phyloP scores from a whole-genome alignment of 2,113 vertebrate species.

The Petroica traversi region DNA sequence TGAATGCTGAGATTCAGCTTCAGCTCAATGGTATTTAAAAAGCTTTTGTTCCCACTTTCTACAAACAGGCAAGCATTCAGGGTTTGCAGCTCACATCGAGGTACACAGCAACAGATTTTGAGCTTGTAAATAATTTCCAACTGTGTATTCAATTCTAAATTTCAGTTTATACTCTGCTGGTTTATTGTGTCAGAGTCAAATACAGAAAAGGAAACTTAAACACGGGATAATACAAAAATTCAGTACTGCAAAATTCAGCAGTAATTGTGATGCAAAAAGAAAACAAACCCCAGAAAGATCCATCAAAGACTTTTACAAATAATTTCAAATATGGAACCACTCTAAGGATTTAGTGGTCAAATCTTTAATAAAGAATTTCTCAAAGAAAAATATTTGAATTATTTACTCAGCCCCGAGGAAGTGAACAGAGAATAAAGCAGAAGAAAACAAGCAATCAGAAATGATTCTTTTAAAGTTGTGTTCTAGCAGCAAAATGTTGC shows the following conservation, averaged over 20 bases:
- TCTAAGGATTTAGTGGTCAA: neutral
- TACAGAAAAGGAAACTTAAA: neutral
- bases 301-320: neutral
- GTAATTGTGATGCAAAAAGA: neutral
- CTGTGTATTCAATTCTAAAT: neutral
- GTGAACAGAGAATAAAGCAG: neutral
- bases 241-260: neutral
- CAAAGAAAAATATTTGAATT: conserved; percentile 17
- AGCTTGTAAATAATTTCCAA: conserved; percentile 42
- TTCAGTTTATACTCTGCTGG: neutral
- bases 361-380: neutral
- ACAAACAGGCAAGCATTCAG: neutral
- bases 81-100: neutral
- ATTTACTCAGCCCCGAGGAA: neutral
- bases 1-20: neutral
- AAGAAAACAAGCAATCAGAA: conserved; percentile 11
- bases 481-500: neutral
- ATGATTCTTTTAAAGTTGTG: neutral
- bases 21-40: neutral
- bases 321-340: neutral
- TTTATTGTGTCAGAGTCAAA: neutral
- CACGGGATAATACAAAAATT: neutral
- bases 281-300: neutral
- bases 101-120: conserved; percentile 5
- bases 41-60: neutral